These are phyloP conservation scores for Solea solea DNA, from an alignment of 2,113 vertebrate species.

Conservation along the genomic window DNA sequence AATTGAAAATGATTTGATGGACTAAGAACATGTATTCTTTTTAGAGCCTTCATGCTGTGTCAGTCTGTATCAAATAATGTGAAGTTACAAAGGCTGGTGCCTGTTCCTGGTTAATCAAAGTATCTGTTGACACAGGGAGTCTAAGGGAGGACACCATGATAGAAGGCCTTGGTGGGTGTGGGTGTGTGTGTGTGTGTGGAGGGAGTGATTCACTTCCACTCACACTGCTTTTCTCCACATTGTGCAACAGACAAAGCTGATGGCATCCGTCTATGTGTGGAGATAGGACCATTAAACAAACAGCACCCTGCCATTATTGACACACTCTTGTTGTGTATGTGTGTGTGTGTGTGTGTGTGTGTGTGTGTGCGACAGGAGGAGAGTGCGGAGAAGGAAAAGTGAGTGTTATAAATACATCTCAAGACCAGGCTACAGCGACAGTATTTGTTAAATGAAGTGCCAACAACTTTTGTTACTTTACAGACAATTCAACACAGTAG, in stretches of 20 bases:
- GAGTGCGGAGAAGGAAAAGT: constrained; percentile 3
- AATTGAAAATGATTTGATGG: constrained; percentile 40
- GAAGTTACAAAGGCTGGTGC: constrained; percentile 25
- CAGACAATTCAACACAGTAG: neutral
- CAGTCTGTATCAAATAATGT: constrained; percentile 15
- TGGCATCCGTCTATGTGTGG: constrained; percentile 45
- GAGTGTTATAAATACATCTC: constrained; percentile 28
- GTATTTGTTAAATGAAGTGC: neutral
- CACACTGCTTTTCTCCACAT: constrained; percentile 50
- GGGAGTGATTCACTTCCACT: constrained; percentile 33
- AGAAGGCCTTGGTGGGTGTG: constrained; percentile 16
- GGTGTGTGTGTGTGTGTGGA: neutral
- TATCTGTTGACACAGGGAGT: constrained; percentile 73
- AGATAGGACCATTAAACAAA: constrained; percentile 71
- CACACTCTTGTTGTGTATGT: neutral
- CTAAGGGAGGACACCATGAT: constrained; percentile 51
- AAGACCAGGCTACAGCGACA: neutral
- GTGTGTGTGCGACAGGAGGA: constrained; percentile 26
- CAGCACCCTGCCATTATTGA: constrained; percentile 60
- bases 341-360: constrained; percentile 48
- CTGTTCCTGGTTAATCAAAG: constrained; percentile 59
- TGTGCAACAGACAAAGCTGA: constrained; percentile 66
- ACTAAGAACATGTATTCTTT: constrained; percentile 41
- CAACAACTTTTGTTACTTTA: no score
- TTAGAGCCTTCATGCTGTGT: constrained; percentile 24